Base-by-base conservation (phyloP, 2,888 invertebrate genomes). In the Temnothorax unifasciatus region DNA sequence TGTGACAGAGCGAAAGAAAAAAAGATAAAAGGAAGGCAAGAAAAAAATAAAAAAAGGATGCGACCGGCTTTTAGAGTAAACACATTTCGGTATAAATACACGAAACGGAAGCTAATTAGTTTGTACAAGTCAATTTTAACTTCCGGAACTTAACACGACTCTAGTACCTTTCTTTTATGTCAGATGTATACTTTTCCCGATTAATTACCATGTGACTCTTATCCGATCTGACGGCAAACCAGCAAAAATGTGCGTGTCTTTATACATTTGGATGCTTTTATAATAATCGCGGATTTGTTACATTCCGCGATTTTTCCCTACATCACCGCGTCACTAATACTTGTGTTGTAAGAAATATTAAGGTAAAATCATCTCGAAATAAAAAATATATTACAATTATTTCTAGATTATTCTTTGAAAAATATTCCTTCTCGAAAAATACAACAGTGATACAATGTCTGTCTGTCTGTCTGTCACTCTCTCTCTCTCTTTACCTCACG, bases 61-160 rank as follows among this genome's bases (percentile, higher is more conserved):
- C 52, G 3, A 9, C 47, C 29, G 38, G 50, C 21, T 83, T 63
- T 71, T 84, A 47, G 57, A 83, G 59, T 59, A 66, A 77, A 69
- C 68, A 52, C 41, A 59, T 74, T 74, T 71, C 85, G 86, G 83
- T 85, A 86, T 86, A 89, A 88, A 88, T 89, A 86, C 52, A 77
- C 63, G 52, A 82, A 57, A 25, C 69, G 44, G n/a, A 38, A 34
- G 71, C 90, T 92, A 92, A 92, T 92, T 92, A 91, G 92, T 92
- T 92, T 92, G 73, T 88, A 87, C 88, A 90, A 91, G 87, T 73
- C 79, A 83, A 68, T 77, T 75, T 59, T 15, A 41, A 61, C 66
- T 71, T 71, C 25, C n/a, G 47, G 54, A 64, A 79, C 75, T 79
- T 8, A n/a, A 63, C 3, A 61, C 57, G 57, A 11, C 9, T 52